Evolutionary conservation across 2,888 invertebrate genomes (phyloP).

Genomic region (Stenodera caucasica): DNA sequence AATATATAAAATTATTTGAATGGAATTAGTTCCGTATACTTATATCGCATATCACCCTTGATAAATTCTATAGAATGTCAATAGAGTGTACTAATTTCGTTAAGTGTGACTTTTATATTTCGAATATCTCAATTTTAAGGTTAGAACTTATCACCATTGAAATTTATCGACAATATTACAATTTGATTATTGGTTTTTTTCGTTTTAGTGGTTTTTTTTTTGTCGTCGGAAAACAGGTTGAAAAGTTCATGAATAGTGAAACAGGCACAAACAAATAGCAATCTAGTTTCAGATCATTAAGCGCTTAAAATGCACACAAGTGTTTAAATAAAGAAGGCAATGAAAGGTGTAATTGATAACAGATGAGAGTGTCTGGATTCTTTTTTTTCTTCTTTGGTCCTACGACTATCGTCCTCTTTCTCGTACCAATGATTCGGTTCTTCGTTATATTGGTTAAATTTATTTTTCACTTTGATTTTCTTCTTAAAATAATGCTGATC

Average conservation of each 20-base stretch:
- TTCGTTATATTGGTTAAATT: constrained; percentile 19
- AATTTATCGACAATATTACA: neutral
- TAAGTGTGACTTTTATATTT: too few relatives aligned
- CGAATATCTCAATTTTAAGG: neutral
- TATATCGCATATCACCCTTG: too few relatives aligned
- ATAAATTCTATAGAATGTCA: too few relatives aligned
- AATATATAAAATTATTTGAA: too few relatives aligned
- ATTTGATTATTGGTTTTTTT: neutral
- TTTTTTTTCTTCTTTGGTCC: too few relatives aligned
- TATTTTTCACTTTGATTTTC: constrained; percentile 25
- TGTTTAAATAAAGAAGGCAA: constrained; percentile 53
- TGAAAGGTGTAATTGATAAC: constrained; percentile 55
- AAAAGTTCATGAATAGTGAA: constrained; percentile 14
- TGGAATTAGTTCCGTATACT: too few relatives aligned
- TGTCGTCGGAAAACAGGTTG: constrained; percentile 16
- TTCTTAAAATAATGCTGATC: too few relatives aligned
- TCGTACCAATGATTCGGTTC: constrained; percentile 21
- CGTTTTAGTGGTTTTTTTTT: too few relatives aligned
- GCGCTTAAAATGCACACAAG: constrained; percentile 51
- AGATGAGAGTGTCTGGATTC: constrained; percentile 48
- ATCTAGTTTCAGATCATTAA: constrained; percentile 48
- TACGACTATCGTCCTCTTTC: constrained; percentile 35
- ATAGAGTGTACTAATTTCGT: too few relatives aligned
- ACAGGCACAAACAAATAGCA: constrained; percentile 23
- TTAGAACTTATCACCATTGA: neutral